Base-by-base conservation (phyloP, 2,113 vertebrate genomes). In the Hirundichthys speculiger region DNA sequence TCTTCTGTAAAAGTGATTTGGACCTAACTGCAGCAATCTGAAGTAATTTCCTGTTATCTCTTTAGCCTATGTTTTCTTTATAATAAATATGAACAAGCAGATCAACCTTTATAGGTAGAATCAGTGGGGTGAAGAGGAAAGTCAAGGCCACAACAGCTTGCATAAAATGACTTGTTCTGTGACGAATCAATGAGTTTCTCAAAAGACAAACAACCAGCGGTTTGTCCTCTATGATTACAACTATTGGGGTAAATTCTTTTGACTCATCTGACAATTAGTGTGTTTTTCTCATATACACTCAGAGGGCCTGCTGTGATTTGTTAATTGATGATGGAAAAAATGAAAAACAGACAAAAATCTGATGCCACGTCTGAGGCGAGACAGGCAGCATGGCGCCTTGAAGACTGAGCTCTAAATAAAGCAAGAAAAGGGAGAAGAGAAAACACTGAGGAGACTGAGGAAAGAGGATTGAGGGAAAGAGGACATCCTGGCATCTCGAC, bases 331-430 rank as follows among this genome's bases (percentile, higher is more conserved):
- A 55, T n/a, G 25, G 25, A 43, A 38, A 69, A 45, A 48, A 22
- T 1, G 27, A 13, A 55, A 55, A 48, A 47, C 14, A 30, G n/a
- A 46, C 16, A 52, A 20, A 64, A 34, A 34, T 34, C 30, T 34
- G 30, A 34, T 34, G 30, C 30, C 11, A 34, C 11, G 11, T 34
- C 9, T 34, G 11, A 34, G 11, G 30, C 30, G 3, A 34, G 30
- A 34, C 3, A 34, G 11, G 30, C 30, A 34, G 30, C 30, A 34
- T 34, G 30, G 6, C 6, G 30, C 30, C 30, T 34, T 53, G 57
- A 77, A 66, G 73, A 58, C 27, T 18, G 10, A 53, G 42, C 58
- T 76, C 58, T 61, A 4, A 78, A 57, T 45, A 60, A 50, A 61
- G 51, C 4, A 57, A 20, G 18, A 48, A 47, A 38, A 14, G n/a